Evolutionary conservation across 2,888 invertebrate genomes (phyloP).

Genomic region (Diabrotica balteata): DNA sequence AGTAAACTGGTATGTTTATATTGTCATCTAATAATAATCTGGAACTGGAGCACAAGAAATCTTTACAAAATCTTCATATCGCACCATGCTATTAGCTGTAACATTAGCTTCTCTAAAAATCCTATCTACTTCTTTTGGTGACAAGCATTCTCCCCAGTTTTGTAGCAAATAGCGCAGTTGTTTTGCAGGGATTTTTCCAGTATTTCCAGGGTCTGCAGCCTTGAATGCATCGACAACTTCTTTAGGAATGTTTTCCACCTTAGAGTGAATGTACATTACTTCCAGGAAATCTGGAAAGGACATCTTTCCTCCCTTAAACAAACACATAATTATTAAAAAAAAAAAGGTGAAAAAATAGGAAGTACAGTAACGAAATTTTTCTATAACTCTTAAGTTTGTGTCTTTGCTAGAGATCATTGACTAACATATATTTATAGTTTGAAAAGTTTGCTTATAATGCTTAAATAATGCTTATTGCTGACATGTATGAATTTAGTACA

Average conservation of each 20-base stretch:
- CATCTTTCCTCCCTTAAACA: constrained; percentile 80
- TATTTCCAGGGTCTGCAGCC: constrained; percentile 80
- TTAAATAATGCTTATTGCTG: too few species aligned
- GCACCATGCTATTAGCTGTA: constrained; percentile 76
- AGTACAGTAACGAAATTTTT: too few species aligned
- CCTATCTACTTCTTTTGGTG: constrained; percentile 80
- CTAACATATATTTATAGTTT: too few species aligned
- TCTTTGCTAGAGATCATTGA: too few species aligned
- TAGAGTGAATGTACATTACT: constrained; percentile 91
- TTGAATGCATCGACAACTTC: constrained; percentile 90
- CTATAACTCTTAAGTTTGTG: too few species aligned
- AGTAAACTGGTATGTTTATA: too few species aligned
- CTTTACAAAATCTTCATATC: constrained; percentile 92
- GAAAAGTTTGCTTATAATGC: too few species aligned
- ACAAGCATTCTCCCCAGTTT: constrained; percentile 91
- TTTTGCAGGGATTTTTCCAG: constrained; percentile 78
- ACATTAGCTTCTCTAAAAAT: constrained; percentile 93
- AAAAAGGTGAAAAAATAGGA: too few species aligned
- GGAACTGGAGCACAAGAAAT: constrained; percentile 92
- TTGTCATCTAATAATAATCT: constrained; percentile 76
- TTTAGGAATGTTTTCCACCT: constrained; percentile 81
- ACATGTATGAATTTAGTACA: too few species aligned
- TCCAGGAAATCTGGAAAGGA: constrained; percentile 95
- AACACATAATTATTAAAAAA: too few species aligned
- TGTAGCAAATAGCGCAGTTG: constrained; percentile 87